These are phyloP conservation scores for Orbicella faveolata DNA, from an alignment of 64 coral and sea anemone species.

Conservation along the genomic window DNA sequence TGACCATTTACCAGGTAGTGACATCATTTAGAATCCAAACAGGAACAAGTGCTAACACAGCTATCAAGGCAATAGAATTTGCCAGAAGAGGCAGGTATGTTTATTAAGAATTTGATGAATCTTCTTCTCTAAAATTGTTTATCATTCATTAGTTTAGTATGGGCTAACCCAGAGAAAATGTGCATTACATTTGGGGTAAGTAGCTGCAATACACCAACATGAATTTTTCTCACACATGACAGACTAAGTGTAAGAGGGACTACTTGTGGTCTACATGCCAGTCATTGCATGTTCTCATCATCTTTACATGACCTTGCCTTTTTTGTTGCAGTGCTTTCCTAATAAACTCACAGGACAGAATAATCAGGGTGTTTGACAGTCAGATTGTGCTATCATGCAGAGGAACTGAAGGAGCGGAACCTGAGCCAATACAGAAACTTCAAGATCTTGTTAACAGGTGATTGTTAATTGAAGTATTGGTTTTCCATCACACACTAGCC, in stretches of 20 bases:
- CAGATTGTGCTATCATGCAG: constrained; percentile 95
- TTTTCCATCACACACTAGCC: no score
- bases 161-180: no score
- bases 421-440: constrained; percentile 98
- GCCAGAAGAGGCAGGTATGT: constrained; percentile 93
- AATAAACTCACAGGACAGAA: constrained; percentile 95
- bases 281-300: no score
- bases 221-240: no score
- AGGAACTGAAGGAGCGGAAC: constrained; percentile 90
- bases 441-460: constrained; percentile 99
- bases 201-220: no score
- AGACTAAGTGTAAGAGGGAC: no score
- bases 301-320: not conserved
- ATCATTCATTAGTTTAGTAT: no score
- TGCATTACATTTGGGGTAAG: no score
- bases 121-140: no score
- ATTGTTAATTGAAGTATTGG: no score
- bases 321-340: constrained; percentile 83
- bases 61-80: constrained; percentile 97
- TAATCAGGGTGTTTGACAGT: constrained; percentile 97
- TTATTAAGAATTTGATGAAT: no score
- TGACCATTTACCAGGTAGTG: constrained; percentile 54
- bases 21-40: constrained; percentile 93
- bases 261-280: no score
- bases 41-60: constrained; percentile 99